A percentile compares a stretch with the other conserved stretches of the same genome.
phyloP scores from a whole-genome alignment of 2,888 invertebrate species.

The Agelastica alni region DNA sequence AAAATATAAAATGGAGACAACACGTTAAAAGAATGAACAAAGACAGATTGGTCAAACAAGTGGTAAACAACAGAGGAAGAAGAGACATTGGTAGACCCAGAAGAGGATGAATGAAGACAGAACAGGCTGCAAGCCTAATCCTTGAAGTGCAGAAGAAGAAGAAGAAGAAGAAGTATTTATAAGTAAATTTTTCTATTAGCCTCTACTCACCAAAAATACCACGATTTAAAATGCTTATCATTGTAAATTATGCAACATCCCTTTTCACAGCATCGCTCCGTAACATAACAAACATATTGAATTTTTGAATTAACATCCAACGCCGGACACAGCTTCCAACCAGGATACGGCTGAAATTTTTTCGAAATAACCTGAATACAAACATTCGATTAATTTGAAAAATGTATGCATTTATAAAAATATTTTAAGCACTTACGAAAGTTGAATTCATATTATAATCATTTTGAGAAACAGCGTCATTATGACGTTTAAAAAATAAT shows the following conservation, averaged over 20 bases:
- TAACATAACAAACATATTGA: conserved; percentile 26
- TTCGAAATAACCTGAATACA: conserved; percentile 1
- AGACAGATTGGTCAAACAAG: too few relatives aligned
- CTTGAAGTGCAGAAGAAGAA: too few relatives aligned
- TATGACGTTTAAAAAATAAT: not conserved
- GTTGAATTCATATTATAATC: conserved; percentile 14
- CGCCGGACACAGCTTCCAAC: conserved; percentile 18
- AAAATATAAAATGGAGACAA: too few relatives aligned
- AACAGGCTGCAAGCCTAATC: too few relatives aligned
- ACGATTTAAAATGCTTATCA: conserved; percentile 25
- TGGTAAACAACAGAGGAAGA: too few relatives aligned
- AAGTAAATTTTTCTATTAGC: too few relatives aligned
- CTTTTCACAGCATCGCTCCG: conserved; percentile 26
- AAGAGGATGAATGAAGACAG: too few relatives aligned
- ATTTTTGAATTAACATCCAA: conserved; percentile 4
- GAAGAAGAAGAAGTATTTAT: too few relatives aligned
- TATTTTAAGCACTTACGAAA: conserved; percentile 4
- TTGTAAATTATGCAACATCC: conserved; percentile 26
- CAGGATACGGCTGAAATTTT: conserved; percentile 6
- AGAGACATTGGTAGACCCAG: too few relatives aligned
- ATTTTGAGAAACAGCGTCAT: conserved; percentile 11
- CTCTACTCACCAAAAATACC: conserved; percentile 31
- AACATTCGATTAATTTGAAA: too few relatives aligned
- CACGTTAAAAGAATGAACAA: too few relatives aligned
- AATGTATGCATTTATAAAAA: too few relatives aligned